Conservation (phyloP, 2,113 vertebrate species). For the Podarcis raffonei region DNA sequence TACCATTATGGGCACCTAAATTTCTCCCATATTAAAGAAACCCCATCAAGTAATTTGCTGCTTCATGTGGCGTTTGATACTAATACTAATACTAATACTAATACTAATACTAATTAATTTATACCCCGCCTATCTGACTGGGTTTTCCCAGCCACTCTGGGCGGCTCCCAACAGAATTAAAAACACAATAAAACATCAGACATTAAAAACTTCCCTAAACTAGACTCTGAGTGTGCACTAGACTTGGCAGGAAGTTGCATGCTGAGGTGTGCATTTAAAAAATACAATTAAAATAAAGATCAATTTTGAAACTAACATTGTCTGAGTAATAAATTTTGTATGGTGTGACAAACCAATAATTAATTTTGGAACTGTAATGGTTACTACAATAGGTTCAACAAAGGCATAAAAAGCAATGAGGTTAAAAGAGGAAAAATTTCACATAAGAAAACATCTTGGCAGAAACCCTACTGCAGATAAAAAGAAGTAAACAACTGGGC, state of each 20-base stretch:
- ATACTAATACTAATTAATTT: no score
- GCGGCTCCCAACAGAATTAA: no score
- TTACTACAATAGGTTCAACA: conserved; percentile 53
- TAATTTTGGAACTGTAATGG: conserved; percentile 39
- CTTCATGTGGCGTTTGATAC: conserved; percentile 35
- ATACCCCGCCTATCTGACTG: no score
- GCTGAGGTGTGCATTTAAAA: conserved; percentile 49
- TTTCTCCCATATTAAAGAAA: not conserved
- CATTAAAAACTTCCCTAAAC: no score
- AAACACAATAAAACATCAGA: no score
- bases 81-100: not conserved
- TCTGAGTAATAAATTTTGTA: conserved; percentile 59
- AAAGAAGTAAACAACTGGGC: not conserved
- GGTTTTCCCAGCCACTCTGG: no score
- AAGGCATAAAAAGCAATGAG: conserved; percentile 59
- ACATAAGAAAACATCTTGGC: not conserved
- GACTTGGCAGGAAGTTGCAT: conserved; percentile 38
- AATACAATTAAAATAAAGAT: conserved; percentile 63
- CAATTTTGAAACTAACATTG: conserved; percentile 44
- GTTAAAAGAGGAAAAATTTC: not conserved
- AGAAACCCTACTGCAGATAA: not conserved
- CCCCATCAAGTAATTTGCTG: conserved; percentile 46
- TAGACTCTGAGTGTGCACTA: conserved; percentile 34
- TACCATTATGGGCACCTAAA: not conserved
- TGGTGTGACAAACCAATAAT: conserved; percentile 51